A percentile compares a stretch with the other conserved stretches of the same genome.
These are phyloP conservation scores for Lanius ludovicianus DNA, from an alignment of 2,113 vertebrate species.

Conservation along the genomic window DNA sequence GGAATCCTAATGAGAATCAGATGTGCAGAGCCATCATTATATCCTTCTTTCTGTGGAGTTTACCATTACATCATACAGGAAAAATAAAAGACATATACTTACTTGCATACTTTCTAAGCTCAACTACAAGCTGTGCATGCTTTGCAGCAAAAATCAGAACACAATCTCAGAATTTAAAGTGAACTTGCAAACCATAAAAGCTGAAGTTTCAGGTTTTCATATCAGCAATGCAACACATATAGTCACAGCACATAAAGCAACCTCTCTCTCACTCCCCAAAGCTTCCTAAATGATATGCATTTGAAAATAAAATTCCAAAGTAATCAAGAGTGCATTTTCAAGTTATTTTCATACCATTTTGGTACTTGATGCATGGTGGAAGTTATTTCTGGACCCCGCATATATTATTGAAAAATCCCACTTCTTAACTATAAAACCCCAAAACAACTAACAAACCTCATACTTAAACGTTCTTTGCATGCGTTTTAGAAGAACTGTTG, in stretches of 20 bases:
- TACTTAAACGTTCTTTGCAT: neutral
- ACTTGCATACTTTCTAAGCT: neutral
- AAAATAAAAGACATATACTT: neutral
- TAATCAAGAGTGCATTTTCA: neutral
- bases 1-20: constrained; percentile 36
- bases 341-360: neutral
- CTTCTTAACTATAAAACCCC: neutral
- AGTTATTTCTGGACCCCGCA: neutral
- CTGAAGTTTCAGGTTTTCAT: neutral
- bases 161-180: neutral
- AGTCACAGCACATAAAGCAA: neutral
- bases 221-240: neutral
- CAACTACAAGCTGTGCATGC: neutral
- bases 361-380: neutral
- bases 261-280: neutral
- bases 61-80: constrained; percentile 3
- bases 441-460: neutral
- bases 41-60: neutral
- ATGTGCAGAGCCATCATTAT: constrained; percentile 42
- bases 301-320: neutral
- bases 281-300: neutral
- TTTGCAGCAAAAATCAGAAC: neutral
- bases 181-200: neutral
- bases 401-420: neutral
- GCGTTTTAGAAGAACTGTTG: neutral